Conservation (phyloP, 2,888 invertebrate species). For the Ferrisia virgata region DNA sequence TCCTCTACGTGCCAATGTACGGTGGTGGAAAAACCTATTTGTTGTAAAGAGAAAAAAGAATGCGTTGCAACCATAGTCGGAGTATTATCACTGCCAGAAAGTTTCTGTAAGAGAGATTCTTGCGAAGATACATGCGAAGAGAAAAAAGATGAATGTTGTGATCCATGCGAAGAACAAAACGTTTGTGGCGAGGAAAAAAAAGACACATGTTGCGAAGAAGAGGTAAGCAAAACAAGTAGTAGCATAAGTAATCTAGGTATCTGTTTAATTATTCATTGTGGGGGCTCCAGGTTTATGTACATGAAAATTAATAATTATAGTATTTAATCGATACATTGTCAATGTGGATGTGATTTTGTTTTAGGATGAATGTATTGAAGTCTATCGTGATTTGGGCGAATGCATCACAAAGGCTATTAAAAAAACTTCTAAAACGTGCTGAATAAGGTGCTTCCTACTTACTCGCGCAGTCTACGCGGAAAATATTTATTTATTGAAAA, state of each 20-base stretch:
- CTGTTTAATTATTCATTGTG: too few relatives aligned
- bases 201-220: neutral
- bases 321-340: too few relatives aligned
- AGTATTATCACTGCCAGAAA: neutral
- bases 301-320: too few relatives aligned
- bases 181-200: neutral
- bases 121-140: neutral
- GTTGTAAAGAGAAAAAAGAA: neutral
- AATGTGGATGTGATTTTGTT: too few relatives aligned
- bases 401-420: neutral
- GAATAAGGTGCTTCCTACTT: too few relatives aligned
- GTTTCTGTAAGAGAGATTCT: neutral
- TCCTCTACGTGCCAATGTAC: neutral
- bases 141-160: neutral
- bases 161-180: neutral
- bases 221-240: neutral
- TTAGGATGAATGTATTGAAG: neutral
- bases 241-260: too few relatives aligned
- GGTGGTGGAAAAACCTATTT: neutral
- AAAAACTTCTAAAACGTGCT: neutral
- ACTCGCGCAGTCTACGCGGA: too few relatives aligned
- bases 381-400: neutral
- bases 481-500: too few relatives aligned
- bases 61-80: constrained; percentile 11
- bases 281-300: too few relatives aligned